Base-by-base conservation (phyloP, 37 sponge, comb jelly and placozoan species). In the Aphrocallistes beatrix region DNA sequence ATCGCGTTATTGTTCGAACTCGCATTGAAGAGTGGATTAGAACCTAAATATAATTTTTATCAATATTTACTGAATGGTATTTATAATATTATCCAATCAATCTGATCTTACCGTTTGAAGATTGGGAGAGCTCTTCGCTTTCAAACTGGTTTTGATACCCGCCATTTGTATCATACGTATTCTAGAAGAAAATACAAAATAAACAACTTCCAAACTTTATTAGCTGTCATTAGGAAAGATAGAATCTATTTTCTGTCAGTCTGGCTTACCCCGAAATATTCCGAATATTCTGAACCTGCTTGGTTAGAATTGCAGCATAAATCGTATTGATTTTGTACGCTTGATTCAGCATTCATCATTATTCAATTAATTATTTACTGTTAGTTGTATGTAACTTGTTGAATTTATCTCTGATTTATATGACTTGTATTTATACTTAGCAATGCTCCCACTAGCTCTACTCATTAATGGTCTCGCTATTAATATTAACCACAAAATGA, bases 261-360 rank as follows among this genome's bases (percentile, higher is more conserved):
- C n/a, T n/a, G n/a, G n/a, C n/a, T 19, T 60, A 60, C 75, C 75
- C 75, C 75, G n/a, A 32, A 60, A 60, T 60, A 60, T 60, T 60
- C 75, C 21, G 8, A 30, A 28, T 60, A 60, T 3, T 60, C n/a
- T 32, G 25, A 25, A 60, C 28, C 75, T 13, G 75, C 3, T 60
- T 19, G n/a, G 34, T 60, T 60, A 32, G 75, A 60, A 13, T 60
- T 60, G n/a, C 75, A 60, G 34, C 75, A 60, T 19, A 30, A 13
- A 60, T 60, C 75, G n/a, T 25, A 60, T 60, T 60, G 75, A 60
- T 60, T 60, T 32, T 60, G 75, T 25, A 60, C 1, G n/a, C n/a
- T 60, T 25, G 75, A 60, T 60, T 60, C 75, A 13, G 75, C 10
- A 60, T 60, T 60, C 17, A 3, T 60, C 28, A 60, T 60, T 30